A percentile compares a stretch with the other conserved stretches of the same genome.
Evolutionary conservation across 2,797 vertebrate genomes (phyloP).

Genomic region (Clamator glandarius): DNA sequence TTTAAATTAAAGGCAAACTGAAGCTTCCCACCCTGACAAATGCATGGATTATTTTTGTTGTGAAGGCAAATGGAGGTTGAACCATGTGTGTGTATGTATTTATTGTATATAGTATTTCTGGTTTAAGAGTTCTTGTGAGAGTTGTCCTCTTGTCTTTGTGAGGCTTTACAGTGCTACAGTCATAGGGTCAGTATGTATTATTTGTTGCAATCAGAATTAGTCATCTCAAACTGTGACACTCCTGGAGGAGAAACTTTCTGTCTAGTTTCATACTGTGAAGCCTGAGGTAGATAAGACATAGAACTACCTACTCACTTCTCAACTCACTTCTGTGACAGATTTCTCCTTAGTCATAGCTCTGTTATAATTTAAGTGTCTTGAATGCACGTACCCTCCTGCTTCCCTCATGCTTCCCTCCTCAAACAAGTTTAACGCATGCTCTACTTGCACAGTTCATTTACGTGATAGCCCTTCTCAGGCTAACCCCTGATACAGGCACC

Average conservation of each 20-base stretch:
- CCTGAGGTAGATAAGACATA: neutral
- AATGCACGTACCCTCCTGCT: neutral
- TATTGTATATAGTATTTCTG: neutral
- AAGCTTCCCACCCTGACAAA: neutral
- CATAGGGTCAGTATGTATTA: neutral
- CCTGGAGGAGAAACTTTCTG: neutral
- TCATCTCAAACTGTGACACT: neutral
- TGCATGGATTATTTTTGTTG: rapidly evolving
- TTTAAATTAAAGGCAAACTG: neutral
- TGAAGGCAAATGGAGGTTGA: neutral
- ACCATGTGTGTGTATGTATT: rapidly evolving
- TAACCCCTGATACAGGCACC: neutral
- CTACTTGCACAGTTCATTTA: neutral
- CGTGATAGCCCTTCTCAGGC: neutral
- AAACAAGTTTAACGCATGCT: neutral
- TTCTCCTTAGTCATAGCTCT: neutral
- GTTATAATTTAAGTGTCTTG: neutral
- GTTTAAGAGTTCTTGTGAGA: neutral
- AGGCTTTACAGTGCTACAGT: neutral
- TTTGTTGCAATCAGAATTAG: neutral
- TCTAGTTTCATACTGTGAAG: neutral
- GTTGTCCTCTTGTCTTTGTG: neutral
- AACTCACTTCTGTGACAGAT: neutral
- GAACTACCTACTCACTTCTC: neutral
- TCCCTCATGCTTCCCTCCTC: neutral